These are phyloP conservation scores for Addax nasomaculatus DNA, from an alignment of 2,113 vertebrate genomes.

Conservation along the genomic window DNA sequence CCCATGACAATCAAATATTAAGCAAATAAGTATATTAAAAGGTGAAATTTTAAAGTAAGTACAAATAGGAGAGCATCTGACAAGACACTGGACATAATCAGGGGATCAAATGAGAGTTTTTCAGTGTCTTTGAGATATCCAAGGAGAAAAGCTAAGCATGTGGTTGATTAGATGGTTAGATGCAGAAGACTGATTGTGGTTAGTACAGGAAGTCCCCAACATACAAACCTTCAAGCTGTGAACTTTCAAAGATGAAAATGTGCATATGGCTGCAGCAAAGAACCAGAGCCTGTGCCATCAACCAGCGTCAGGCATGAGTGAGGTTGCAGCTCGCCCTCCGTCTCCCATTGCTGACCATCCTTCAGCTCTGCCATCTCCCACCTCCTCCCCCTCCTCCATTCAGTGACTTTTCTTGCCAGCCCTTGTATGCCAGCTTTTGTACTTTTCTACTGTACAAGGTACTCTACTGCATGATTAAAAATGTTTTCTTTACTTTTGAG, in stretches of 20 bases:
- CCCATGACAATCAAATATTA: not conserved
- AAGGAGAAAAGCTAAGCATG: not conserved
- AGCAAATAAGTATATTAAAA: not conserved
- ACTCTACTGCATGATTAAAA: not conserved
- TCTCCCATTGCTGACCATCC: not conserved
- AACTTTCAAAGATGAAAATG: not conserved
- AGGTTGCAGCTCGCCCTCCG: not conserved
- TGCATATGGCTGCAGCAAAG: not conserved
- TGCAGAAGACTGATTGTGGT: not conserved
- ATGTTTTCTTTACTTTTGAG: not conserved
- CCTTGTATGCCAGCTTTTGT: not conserved
- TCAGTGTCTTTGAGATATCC: not conserved
- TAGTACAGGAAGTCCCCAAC: not conserved
- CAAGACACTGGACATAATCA: not conserved
- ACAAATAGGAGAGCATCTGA: not conserved
- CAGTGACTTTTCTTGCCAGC: not conserved
- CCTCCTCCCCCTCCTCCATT: not conserved
- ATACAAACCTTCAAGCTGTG: not conserved
- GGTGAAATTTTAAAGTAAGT: not conserved
- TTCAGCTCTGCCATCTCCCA: not conserved
- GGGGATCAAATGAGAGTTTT: not conserved
- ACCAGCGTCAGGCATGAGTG: rapidly evolving
- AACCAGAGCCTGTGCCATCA: not conserved
- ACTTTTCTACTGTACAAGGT: not conserved
- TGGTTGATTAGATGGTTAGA: not conserved